Base-by-base conservation (phyloP, 2,113 vertebrate species). In the Lethenteron reissneri region DNA sequence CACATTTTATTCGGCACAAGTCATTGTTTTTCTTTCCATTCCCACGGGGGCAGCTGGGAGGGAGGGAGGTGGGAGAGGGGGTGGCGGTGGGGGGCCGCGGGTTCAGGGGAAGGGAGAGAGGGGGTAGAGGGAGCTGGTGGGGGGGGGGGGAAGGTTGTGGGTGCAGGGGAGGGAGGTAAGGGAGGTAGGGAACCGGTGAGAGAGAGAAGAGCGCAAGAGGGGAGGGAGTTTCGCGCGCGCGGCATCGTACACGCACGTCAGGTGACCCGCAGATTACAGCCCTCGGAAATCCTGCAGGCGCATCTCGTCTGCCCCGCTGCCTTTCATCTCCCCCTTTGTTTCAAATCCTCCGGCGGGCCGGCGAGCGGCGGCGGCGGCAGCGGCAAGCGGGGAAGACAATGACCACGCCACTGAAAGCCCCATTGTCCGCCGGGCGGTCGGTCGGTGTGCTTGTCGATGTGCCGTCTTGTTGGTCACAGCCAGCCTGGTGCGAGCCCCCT, bases 191-290 rank as follows among this genome's bases (percentile, higher is more conserved):
- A 14, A 64, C 14, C 60, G 21, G 60, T 14, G 21, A 64, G 14
- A 64, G 60, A 19, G 21, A 19, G 60, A 19, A 64, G 60, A 19
- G 8, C 14, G 60, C 21, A 19, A 64, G 21, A 19, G 60, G 14
- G 60, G 60, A 64, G 60, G 60, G 60, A 64, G 60, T 41, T 41
- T 5, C 41, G 41, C 41, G 41, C 41, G 41, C 41, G 41, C 41
- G 41, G 41, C 41, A 41, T 41, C 41, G 41, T 41, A 41, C 41
- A 3, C 41, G 41, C 64, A 17, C 25, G 64, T 68, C 64, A 68
- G 64, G 64, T 68, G 64, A 68, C 64, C 64, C 25, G 9, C 64
- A 11, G 64, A 68, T 68, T 68, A 68, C 64, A 68, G 64, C n/a
- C 64, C 25, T n/a, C 10, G 8, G 64, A 41, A 68, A 17, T 68